Base-by-base conservation (phyloP, 2,113 vertebrate genomes). In the Mesocricetus auratus region DNA sequence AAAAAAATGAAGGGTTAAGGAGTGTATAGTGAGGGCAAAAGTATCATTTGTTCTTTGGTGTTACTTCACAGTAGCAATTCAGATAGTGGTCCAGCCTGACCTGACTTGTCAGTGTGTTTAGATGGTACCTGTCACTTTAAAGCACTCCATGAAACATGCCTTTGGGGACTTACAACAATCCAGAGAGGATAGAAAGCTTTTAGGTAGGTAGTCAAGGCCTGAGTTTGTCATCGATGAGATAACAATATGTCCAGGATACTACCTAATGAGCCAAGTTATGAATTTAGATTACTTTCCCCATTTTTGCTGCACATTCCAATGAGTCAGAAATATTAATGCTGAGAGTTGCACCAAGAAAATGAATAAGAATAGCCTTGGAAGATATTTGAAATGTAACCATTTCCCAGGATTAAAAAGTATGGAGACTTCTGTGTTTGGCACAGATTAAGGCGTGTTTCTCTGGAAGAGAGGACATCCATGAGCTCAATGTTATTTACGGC, bases 261-360 rank as follows among this genome's bases (percentile, higher is more conserved):
- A 74, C 31, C 94, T 96, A n/a, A 62, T 93, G 73, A 85, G 42
- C 58, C 83, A 96, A 83, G 90, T 93, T 95, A 88, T 82, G 17
- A 60, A 85, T 96, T 97, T 95, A 86, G 68, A 94, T 94, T 94
- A 93, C 42, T 81, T 68, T 93, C 93, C 56, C 26, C 90, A 86
- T 90, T 93, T 93, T 88, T 42, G 66, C 73, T 86, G 36, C 16
- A 90, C 47, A 86, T 96, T 26, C 29, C 58, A 89, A 33, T 92
- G 94, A 94, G 94, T 96, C 58, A 83, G 94, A 95, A 97, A 94
- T 94, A 93, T 86, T 96, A 92, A 96, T 94, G 60, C 90, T 96
- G 88, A 98, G 60, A 79, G 26, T 62, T 69, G 53, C 60, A 94
- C 0, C 58, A 78, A 93, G 92, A 86, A 96, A 97, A 96, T 92